Conservation (phyloP, 2,888 invertebrate genomes). For the Tridacna gigas region DNA sequence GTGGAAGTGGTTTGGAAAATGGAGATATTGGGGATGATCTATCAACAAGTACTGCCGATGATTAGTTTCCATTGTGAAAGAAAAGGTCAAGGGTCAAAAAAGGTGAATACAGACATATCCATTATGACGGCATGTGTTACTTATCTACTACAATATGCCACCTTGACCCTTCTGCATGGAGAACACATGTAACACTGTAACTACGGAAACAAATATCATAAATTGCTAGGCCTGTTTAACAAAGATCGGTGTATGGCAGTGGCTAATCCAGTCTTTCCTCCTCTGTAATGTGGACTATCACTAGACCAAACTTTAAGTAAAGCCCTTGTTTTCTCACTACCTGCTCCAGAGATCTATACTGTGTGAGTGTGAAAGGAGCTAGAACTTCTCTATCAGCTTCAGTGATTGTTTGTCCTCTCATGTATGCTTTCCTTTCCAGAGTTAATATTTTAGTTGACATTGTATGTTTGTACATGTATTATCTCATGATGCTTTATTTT, state of each 20-base stretch:
- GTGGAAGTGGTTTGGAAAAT: constrained; percentile 10
- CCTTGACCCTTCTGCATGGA: constrained; percentile 54
- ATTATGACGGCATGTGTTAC: constrained; percentile 21
- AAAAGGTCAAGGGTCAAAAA: constrained; percentile 30
- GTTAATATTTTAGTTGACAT: not conserved
- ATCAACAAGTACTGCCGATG: constrained; percentile 8
- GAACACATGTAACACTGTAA: constrained; percentile 25
- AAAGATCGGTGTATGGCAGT: not conserved
- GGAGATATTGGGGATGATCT: constrained; percentile 3
- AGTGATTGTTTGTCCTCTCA: not conserved
- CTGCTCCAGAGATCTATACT: not conserved
- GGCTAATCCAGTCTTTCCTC: constrained; percentile 2
- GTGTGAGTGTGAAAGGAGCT: not conserved
- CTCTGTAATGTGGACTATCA: not conserved
- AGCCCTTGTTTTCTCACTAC: not conserved
- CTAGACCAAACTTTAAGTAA: not conserved
- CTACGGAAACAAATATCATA: constrained; percentile 16
- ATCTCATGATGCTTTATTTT: too few species aligned
- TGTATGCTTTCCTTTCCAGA: not conserved
- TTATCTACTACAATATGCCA: constrained; percentile 42
- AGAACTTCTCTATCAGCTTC: not conserved
- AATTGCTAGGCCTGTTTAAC: constrained; percentile 28
- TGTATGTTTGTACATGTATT: too few species aligned
- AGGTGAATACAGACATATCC: constrained; percentile 26
- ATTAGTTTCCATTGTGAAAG: constrained; percentile 21